phyloP scores from a whole-genome alignment of 2,888 invertebrate species.

The Nesidiocoris tenuis region DNA sequence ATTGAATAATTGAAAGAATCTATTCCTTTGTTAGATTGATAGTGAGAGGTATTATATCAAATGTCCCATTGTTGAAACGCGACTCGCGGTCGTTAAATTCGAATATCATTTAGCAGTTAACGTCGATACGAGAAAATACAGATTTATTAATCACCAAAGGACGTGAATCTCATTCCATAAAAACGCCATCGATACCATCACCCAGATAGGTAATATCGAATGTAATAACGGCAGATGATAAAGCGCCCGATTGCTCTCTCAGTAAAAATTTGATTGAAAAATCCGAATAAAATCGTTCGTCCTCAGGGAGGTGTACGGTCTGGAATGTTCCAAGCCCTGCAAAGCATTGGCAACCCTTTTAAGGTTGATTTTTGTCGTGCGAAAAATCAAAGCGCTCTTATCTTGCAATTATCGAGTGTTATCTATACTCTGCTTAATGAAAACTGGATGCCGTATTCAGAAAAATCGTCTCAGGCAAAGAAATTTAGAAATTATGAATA shows the following conservation, averaged over 20 bases:
- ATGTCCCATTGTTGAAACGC: slow-evolving; percentile 19
- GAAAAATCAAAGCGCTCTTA: too few relatives aligned
- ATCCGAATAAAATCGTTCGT: neutral
- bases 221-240: slow-evolving; percentile 26
- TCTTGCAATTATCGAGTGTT: too few relatives aligned
- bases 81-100: slow-evolving; percentile 20
- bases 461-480: too few relatives aligned
- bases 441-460: too few relatives aligned
- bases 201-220: slow-evolving; percentile 23
- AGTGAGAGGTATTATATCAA: slow-evolving; percentile 23
- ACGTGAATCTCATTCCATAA: slow-evolving; percentile 35
- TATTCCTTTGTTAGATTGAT: neutral
- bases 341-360: too few relatives aligned
- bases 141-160: slow-evolving; percentile 23
- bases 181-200: slow-evolving; percentile 18
- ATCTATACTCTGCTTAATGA: too few relatives aligned
- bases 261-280: slow-evolving; percentile 34
- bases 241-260: slow-evolving; percentile 23
- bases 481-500: too few relatives aligned
- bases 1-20: neutral
- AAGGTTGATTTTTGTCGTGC: too few relatives aligned
- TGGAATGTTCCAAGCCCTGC: too few relatives aligned
- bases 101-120: slow-evolving; percentile 1
- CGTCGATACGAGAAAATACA: slow-evolving; percentile 9
- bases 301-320: neutral